A percentile compares a stretch with the other conserved stretches of the same genome.
Conservation (phyloP, 2,888 invertebrate genomes). For the Stictocephala bisonia region DNA sequence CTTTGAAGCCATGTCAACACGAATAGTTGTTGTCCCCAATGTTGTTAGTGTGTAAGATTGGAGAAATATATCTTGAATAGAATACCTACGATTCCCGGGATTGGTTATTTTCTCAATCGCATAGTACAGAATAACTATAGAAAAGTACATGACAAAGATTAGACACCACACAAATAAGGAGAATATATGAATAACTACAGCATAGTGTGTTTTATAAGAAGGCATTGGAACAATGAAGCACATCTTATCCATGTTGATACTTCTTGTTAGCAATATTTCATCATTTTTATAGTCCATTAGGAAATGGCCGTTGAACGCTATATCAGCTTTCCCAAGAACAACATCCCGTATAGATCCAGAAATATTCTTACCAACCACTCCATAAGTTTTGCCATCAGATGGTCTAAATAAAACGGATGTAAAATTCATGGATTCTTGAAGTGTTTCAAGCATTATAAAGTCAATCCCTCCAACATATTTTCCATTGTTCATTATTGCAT, state of each 20-base stretch:
- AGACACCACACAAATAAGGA: neutral
- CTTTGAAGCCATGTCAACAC: neutral
- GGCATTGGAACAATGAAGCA: constrained; percentile 30
- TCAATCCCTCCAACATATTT: constrained; percentile 2
- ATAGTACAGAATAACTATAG: neutral
- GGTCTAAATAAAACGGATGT: neutral
- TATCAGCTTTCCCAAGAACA: constrained; percentile 11
- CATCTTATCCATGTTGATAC: constrained; percentile 1
- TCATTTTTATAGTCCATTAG: neutral
- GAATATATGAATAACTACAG: constrained; percentile 9
- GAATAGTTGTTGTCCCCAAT: neutral
- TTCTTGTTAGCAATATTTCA: neutral
- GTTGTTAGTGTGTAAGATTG: neutral
- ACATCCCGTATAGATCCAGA: neutral
- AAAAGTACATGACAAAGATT: neutral
- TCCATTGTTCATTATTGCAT: neutral
- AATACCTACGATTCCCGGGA: neutral
- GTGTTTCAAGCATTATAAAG: neutral
- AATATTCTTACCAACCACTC: neutral
- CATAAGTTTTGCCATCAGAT: neutral
- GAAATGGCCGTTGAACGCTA: constrained; percentile 25
- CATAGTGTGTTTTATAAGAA: neutral
- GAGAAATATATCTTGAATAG: neutral
- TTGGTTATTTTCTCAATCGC: neutral
- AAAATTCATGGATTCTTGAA: constrained; percentile 19